phyloP scores from a whole-genome alignment of 2,888 invertebrate species.

The Nasonia oneida region DNA sequence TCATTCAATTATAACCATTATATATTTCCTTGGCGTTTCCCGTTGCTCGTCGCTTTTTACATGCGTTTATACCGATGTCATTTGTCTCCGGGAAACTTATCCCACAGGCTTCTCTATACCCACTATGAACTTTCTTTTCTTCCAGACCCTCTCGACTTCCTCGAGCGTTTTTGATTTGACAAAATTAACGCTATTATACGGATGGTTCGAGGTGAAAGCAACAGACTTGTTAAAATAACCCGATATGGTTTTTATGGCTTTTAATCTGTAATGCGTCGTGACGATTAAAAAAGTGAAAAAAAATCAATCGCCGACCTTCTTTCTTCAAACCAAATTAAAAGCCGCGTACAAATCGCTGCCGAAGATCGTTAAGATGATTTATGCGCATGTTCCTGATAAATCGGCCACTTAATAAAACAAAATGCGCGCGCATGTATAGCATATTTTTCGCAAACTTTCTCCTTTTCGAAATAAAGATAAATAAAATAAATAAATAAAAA shows the following conservation, averaged over 20 bases:
- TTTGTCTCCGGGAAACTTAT: constrained; percentile 4
- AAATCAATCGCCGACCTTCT: too few relatives aligned
- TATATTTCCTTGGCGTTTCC: constrained; percentile 5
- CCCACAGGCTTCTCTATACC: neutral
- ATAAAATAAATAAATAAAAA: neutral
- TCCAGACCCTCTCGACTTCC: neutral
- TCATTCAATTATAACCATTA: neutral
- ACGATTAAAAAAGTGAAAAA: too few relatives aligned
- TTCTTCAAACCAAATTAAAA: neutral
- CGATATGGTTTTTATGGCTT: neutral
- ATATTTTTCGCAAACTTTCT: neutral
- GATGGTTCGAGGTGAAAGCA: neutral
- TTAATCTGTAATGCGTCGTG: too few relatives aligned
- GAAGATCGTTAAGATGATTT: constrained; percentile 4
- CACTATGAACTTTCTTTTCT: constrained; percentile 6
- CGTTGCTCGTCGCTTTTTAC: neutral
- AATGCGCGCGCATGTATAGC: neutral
- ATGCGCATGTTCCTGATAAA: neutral
- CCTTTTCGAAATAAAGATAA: neutral
- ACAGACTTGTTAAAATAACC: neutral
- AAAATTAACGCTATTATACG: neutral
- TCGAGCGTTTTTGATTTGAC: neutral
- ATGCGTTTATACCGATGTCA: neutral
- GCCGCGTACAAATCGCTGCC: neutral
- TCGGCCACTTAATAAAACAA: neutral